Conservation (phyloP, 2,888 invertebrate genomes). For the Erynnis tages region DNA sequence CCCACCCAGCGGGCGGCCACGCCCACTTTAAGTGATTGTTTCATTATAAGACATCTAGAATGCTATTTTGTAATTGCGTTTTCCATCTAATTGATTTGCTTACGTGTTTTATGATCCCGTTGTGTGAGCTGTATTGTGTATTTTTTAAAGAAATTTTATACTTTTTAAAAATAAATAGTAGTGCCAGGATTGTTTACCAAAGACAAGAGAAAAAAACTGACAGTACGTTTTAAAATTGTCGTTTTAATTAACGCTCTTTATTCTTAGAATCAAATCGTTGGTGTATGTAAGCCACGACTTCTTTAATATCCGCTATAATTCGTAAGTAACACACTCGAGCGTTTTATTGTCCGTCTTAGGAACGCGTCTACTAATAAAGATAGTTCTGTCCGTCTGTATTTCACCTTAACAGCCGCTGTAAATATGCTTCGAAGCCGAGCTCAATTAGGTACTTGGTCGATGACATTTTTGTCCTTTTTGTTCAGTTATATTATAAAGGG, state of each 20-base stretch:
- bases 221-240: no score
- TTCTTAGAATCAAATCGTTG: no score
- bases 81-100: slow-evolving; percentile 28
- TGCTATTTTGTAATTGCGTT: slow-evolving; percentile 36
- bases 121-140: no score
- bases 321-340: neutral
- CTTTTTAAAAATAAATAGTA: no score
- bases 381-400: neutral
- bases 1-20: slow-evolving; percentile 31
- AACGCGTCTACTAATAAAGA: slow-evolving; percentile 3
- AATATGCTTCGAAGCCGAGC: neutral
- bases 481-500: no score
- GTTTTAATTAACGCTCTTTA: no score
- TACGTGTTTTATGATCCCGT: slow-evolving; percentile 1
- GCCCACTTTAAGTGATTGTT: slow-evolving; percentile 52
- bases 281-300: no score
- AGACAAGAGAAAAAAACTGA: no score
- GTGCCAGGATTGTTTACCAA: no score
- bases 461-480: neutral
- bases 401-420: slow-evolving; percentile 5
- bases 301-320: no score
- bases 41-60: slow-evolving; percentile 40
- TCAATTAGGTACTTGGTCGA: neutral
- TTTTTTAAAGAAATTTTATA: no score
- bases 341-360: neutral